These are phyloP conservation scores for Aphidius colemani DNA, from an alignment of 2,888 invertebrate species.

Conservation along the genomic window DNA sequence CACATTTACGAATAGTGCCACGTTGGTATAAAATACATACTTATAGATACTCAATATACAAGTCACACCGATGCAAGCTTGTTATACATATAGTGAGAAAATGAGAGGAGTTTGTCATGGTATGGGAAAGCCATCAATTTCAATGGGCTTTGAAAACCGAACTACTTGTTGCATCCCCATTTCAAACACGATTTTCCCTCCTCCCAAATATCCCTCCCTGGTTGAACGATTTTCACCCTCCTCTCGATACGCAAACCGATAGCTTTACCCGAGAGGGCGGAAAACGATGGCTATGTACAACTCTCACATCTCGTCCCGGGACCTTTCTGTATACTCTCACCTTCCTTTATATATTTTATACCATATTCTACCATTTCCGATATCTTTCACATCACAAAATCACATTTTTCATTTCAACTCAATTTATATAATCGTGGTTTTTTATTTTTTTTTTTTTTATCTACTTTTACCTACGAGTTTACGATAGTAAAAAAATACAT, in stretches of 20 bases:
- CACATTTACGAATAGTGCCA: constrained; percentile 41
- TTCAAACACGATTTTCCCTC: constrained; percentile 31
- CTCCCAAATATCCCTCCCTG: constrained; percentile 36
- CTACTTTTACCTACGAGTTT: neutral
- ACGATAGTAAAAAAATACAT: too few species aligned
- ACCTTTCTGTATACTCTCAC: constrained; percentile 1
- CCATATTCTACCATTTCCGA: constrained; percentile 2
- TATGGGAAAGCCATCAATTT: constrained; percentile 62
- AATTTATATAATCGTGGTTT: neutral
- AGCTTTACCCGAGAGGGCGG: constrained; percentile 50
- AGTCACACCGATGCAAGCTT: constrained; percentile 20
- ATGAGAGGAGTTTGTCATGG: constrained; percentile 45
- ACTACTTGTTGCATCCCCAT: constrained; percentile 59
- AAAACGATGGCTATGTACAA: constrained; percentile 29
- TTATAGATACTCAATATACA: constrained; percentile 13
- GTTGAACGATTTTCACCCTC: constrained; percentile 56
- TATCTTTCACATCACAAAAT: neutral
- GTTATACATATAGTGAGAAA: constrained; percentile 10
- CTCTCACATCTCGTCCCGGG: constrained; percentile 25
- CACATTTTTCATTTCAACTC: neutral
- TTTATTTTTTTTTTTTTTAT: neutral
- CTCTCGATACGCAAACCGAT: constrained; percentile 61
- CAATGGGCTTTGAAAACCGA: constrained; percentile 62
- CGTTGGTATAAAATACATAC: neutral
- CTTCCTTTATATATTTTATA: constrained; percentile 5